A percentile compares a stretch with the other conserved stretches of the same genome.
Conservation (phyloP, 2,113 vertebrate species). For the Ginglymostoma cirratum region DNA sequence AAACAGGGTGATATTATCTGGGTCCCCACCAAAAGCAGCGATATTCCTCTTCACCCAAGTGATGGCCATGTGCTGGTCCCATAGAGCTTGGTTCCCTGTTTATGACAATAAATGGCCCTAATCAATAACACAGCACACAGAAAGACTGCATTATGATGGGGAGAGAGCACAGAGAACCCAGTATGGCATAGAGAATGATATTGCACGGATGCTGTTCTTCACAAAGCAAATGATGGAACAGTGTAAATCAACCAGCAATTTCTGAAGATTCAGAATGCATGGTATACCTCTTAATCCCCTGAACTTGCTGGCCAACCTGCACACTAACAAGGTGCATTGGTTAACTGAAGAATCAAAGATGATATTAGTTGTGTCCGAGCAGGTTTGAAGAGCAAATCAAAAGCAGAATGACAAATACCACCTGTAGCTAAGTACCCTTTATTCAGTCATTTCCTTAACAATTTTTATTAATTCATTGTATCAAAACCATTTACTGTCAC, state of each 20-base stretch:
- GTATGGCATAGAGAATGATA: neutral
- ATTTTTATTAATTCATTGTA: neutral
- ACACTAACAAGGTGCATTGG: neutral
- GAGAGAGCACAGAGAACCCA: no score
- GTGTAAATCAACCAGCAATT: neutral
- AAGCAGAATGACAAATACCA: neutral
- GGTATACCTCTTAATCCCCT: neutral
- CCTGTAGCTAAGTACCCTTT: neutral
- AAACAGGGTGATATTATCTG: conserved; percentile 80
- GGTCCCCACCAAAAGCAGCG: conserved; percentile 77
- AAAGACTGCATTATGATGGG: neutral
- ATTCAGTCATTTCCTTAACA: neutral
- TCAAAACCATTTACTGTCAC: neutral
- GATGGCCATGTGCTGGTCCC: conserved; percentile 90
- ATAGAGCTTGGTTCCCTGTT: conserved; percentile 82
- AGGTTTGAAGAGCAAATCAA: neutral
- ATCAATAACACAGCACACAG: neutral
- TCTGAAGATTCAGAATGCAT: neutral
- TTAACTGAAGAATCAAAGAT: neutral
- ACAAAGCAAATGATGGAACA: neutral
- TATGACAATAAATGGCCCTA: neutral
- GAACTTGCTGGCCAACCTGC: neutral
- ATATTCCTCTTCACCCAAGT: conserved; percentile 94
- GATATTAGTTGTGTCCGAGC: neutral
- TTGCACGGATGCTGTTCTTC: neutral